These are phyloP conservation scores for Neosalanx taihuensis DNA, from an alignment of 2,797 vertebrate species.

Conservation along the genomic window DNA sequence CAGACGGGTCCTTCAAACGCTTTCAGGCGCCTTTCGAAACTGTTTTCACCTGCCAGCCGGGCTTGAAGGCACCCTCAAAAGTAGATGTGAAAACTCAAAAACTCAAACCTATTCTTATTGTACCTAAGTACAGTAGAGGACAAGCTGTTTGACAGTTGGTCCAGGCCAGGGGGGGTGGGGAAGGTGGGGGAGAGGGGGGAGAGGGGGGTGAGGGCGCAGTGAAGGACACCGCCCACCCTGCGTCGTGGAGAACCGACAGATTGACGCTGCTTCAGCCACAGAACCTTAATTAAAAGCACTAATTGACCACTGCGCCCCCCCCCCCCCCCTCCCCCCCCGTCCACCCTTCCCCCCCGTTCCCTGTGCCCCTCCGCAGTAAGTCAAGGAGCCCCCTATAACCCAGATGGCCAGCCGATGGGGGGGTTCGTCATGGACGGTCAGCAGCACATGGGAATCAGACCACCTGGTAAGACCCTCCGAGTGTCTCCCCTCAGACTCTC, in stretches of 20 bases:
- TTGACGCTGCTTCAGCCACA: slow-evolving; percentile 70
- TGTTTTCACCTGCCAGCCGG: no score
- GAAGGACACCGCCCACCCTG: slow-evolving; percentile 31
- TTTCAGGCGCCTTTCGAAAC: no score
- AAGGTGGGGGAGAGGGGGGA: no score
- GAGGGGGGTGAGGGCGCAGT: background rate
- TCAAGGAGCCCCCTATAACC: slow-evolving; percentile 99
- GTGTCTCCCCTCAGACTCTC: slow-evolving; percentile 34
- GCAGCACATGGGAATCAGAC: slow-evolving; percentile 99
- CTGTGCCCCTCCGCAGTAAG: slow-evolving; percentile 83
- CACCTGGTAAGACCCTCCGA: slow-evolving; percentile 86
- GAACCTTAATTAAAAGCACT: slow-evolving; percentile 81
- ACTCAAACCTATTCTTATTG: background rate
- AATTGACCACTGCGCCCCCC: slow-evolving; percentile 71
- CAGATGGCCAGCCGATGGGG: slow-evolving; percentile 98
- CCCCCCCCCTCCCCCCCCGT: slow-evolving; percentile 49
- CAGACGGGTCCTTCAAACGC: no score
- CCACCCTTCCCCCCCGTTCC: slow-evolving; percentile 45
- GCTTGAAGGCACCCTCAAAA: background rate
- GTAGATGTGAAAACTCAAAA: background rate
- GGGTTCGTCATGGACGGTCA: slow-evolving; percentile 99
- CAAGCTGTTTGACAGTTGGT: background rate
- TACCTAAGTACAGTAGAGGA: background rate
- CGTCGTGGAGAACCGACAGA: slow-evolving; percentile 65
- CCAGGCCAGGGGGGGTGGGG: background rate